Conservation (phyloP, 2,888 invertebrate genomes). For the Rosalia funebris region DNA sequence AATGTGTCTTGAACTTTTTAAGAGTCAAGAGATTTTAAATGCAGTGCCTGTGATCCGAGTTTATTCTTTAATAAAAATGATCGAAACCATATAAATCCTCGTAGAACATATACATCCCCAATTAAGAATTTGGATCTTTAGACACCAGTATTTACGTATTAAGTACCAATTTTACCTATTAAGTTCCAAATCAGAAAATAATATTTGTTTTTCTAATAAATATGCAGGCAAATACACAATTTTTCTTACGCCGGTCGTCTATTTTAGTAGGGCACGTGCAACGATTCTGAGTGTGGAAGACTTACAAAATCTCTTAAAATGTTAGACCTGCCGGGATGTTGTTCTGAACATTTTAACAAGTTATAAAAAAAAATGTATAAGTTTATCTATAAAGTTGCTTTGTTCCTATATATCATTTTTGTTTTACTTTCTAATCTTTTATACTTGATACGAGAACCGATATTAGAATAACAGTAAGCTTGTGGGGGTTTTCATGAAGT, state of each 20-base stretch:
- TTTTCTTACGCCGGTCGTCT: background rate
- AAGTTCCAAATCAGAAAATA: constrained; percentile 39
- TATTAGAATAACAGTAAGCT: background rate
- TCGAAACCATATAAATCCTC: too few species aligned
- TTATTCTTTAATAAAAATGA: too few species aligned
- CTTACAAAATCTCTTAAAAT: constrained; percentile 19
- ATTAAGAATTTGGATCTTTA: too few species aligned
- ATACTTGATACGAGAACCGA: background rate
- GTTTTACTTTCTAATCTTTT: background rate
- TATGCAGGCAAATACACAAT: constrained; percentile 32
- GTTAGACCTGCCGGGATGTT: background rate
- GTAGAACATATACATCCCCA: too few species aligned
- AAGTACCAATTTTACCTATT: too few species aligned
- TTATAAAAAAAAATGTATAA: background rate
- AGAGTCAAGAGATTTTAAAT: too few species aligned
- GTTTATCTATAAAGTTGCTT: background rate
- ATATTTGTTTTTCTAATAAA: constrained; percentile 30
- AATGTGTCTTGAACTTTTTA: too few species aligned
- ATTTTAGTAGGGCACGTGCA: background rate
- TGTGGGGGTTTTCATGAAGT: background rate
- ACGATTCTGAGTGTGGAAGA: background rate
- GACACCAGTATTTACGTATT: too few species aligned
- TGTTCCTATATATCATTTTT: background rate
- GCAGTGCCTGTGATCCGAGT: too few species aligned
- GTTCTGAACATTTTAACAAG: background rate